Evolutionary conservation across 2,797 vertebrate species (phyloP), one percentile per base, ranked within the genome.

Genomic region (Enteromius unitaeniatus): DNA sequence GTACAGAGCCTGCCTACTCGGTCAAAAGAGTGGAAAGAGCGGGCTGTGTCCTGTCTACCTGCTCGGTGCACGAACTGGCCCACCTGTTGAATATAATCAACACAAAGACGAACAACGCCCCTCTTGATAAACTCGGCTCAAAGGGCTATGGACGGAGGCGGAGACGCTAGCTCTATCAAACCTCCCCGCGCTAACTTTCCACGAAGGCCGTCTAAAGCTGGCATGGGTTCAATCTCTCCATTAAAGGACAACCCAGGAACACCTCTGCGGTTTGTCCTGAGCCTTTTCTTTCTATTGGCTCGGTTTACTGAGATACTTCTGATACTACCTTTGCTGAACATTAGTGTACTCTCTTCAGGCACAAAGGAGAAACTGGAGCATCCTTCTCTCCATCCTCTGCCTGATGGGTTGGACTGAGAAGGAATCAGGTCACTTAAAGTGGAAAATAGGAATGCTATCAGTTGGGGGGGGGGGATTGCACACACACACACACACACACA

Each of bases 41-140:
- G 0, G 94, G 96, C 69, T 99, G 97, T 87, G 86, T 89, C 34
- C 93, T 99, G 8, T 90, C 95, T 76, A 97, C 96, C 0, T 98
- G 97, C 91, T 88, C 93, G 0, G 91, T 95, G 86, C 95, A 97
- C 8, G 94, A 96, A 53, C 89, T 98, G 90, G 88, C 93, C n/a
- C 89, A 96, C 75, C 88, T 89, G 65, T 88, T 99, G 87, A 90
- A 91, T 89, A 90, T 92, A 77, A 76, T 93, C 1, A 94, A 88
- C 6, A 92, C 92, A 86, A 93, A 91, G 85, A 83, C 90, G 17
- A 53, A 77, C 85, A 89, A 76, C 2, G 96, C 95, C 7, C 97
- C 97, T 0, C 1, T 45, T 7, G 78, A 3, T 2, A 97, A 97
- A 88, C 93, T 97, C 4, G 90, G 94, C 76, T 85, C 91, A 0